Conservation (phyloP, 1,140 invertebrate genomes). For the Conus betulinus region DNA sequence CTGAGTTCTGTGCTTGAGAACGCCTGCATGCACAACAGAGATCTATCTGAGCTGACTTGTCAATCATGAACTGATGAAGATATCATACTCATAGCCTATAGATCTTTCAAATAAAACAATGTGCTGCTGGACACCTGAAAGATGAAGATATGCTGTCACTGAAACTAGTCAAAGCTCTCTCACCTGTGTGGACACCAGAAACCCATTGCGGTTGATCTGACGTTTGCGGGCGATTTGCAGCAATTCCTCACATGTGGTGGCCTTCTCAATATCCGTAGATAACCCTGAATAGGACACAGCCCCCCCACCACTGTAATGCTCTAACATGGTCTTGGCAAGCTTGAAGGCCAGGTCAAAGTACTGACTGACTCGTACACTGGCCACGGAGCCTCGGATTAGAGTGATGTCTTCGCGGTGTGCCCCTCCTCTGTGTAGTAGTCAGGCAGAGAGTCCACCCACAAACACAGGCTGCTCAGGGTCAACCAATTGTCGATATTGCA, state of each 20-base stretch:
- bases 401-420: slow-evolving; percentile 63
- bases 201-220: slow-evolving; percentile 68
- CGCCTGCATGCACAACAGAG: too few species aligned
- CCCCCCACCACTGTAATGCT: slow-evolving; percentile 67
- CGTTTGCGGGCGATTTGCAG: slow-evolving; percentile 65
- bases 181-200: slow-evolving; percentile 72
- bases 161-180: too few species aligned
- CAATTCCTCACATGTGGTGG: slow-evolving; percentile 67
- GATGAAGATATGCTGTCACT: too few species aligned
- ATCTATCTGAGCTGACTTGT: too few species aligned
- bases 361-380: slow-evolving; percentile 65
- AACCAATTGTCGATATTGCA: slow-evolving; percentile 65
- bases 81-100: too few species aligned
- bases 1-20: too few species aligned
- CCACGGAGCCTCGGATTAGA: slow-evolving; percentile 67
- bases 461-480: slow-evolving; percentile 69
- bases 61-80: too few species aligned
- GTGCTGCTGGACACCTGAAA: too few species aligned
- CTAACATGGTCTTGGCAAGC: slow-evolving; percentile 70
- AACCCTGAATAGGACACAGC: slow-evolving; percentile 54
- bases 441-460: slow-evolving; percentile 69
- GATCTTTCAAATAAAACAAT: too few species aligned
- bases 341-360: slow-evolving; percentile 72
- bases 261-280: slow-evolving; percentile 64
- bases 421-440: slow-evolving; percentile 59